Evolutionary conservation across 2,888 invertebrate species (phyloP), one percentile per base, ranked within the genome.

Genomic region (Cartodere bifasciata): DNA sequence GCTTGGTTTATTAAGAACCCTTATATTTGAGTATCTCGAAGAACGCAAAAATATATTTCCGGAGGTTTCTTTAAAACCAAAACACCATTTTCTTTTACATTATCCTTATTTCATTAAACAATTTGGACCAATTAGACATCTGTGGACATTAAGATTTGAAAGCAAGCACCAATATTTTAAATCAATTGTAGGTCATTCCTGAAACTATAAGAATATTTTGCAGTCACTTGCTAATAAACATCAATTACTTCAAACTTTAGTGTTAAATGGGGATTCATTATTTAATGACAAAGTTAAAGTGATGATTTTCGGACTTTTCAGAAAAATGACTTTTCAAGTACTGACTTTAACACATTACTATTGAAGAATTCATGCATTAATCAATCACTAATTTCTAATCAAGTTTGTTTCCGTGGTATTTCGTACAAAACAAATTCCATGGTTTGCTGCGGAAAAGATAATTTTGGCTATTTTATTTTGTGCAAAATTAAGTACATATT

Each of bases 81-180:
- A 43, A 30, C 36, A 32, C 26, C 41, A 44, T 23, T 36, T 31
- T 32, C 17, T 43, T 9, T 20, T 14, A 9, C 45, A 45, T 30
- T 45, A 44, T 25, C 27, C 31, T 5, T 4, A 13, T 7, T 31
- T 40, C 15, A 40, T 41, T 26, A 22, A 35, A 30, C 20, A 21
- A 16, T 21, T 29, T 17, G 42, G 41, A 13, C 41, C 37, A 1
- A 25, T 37, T 17, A 16, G 14, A 7, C 16, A 29, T 16, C 20
- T 26, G 13, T 39, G 36, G 32, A 35, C 31, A 10, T 31, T 39
- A 26, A 23, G 41, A 2, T 39, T 31, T 34, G 39, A 41, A 28
- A 23, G 31, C 7, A 34, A 37, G n/a, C 37, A 41, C 24, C 31
- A 24, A 11, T 23, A 31, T 20, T 36, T 27, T 3, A 39, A 35